Evolutionary conservation across 2,797 vertebrate species (phyloP), one percentile per base, ranked within the genome.

Genomic region (Oophaga sylvatica): DNA sequence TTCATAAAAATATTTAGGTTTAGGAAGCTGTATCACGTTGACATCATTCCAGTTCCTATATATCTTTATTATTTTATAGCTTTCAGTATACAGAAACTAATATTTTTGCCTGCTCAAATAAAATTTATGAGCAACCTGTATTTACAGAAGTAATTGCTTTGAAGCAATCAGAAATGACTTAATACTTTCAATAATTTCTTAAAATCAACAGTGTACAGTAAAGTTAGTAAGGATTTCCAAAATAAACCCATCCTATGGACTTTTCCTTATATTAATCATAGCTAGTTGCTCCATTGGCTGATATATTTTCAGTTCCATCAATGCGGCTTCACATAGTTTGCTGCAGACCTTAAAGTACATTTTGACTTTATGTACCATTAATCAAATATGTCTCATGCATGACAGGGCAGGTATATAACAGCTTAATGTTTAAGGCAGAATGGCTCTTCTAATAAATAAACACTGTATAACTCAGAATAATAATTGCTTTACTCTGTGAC

Each of bases 321-420:
- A 88, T 41, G 53, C 79, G 59, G 87, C 70, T 31, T 81, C 45
- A 68, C 45, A 85, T 80, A 81, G 79, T 85, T 88, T 85, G 29
- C 83, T 57, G 16, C 78, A 85, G 79, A 88, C 79, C 70, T 88
- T 59, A 59, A 68, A 81, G 71, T 53, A 85, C 22, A 85, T 80
- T 80, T 59, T 67, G 70, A 31, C n/a, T 71, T 67, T 82, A 70
- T 67, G 20, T 70, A 73, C 65, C 70, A 88, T 88, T 88, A 76
- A 81, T 88, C 79, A 88, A 67, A 88, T 71, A 65, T 81, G 87
- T 88, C 87, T 65, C 67, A 88, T 85, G 83, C 87, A 41, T 73
- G 76, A 75, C 65, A 67, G 35, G 63, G 22, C 78, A 75, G 73
- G 77, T 22, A 87, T 88, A 88, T 63, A 84, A 56, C 59, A 80